phyloP scores from a whole-genome alignment of 2,113 vertebrate species.

The Entelurus aequoreus region DNA sequence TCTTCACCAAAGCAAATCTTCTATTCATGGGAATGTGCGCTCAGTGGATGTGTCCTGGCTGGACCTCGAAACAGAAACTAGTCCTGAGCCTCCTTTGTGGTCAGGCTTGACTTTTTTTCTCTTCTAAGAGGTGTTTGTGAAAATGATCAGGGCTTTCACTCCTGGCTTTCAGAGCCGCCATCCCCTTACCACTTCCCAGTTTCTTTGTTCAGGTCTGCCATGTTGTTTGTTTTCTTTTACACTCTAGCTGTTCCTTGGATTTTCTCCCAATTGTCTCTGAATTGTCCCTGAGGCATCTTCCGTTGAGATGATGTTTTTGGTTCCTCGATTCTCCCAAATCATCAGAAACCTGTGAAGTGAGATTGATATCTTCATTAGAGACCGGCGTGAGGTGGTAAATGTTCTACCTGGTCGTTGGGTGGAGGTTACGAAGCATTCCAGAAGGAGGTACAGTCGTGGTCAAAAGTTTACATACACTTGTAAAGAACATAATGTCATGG shows the following conservation, averaged over 20 bases:
- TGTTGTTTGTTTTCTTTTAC: constrained; percentile 35
- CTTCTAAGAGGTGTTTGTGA: constrained; percentile 63
- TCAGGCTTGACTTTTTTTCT: constrained; percentile 31
- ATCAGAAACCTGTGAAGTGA: neutral
- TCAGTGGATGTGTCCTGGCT: constrained; percentile 64
- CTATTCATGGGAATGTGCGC: constrained; percentile 39
- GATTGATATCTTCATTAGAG: no score
- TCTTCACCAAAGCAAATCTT: constrained; percentile 22
- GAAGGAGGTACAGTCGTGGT: no score
- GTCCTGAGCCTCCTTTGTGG: constrained; percentile 69
- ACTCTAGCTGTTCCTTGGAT: constrained; percentile 18
- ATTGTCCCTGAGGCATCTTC: constrained; percentile 14
- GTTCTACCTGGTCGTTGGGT: no score
- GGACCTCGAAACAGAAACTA: constrained; percentile 56
- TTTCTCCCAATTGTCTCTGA: constrained; percentile 11
- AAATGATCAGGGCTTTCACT: constrained; percentile 61
- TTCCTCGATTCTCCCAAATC: neutral
- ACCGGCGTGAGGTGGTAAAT: no score
- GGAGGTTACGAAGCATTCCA: no score
- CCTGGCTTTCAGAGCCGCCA: constrained; percentile 37
- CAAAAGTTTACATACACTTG: no score
- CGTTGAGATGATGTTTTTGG: no score
- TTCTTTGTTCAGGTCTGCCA: constrained; percentile 37
- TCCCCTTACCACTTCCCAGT: constrained; percentile 19
- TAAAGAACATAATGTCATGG: no score